These are phyloP conservation scores for Cheilosia grossa DNA, from an alignment of 2,888 invertebrate genomes.

Conservation along the genomic window DNA sequence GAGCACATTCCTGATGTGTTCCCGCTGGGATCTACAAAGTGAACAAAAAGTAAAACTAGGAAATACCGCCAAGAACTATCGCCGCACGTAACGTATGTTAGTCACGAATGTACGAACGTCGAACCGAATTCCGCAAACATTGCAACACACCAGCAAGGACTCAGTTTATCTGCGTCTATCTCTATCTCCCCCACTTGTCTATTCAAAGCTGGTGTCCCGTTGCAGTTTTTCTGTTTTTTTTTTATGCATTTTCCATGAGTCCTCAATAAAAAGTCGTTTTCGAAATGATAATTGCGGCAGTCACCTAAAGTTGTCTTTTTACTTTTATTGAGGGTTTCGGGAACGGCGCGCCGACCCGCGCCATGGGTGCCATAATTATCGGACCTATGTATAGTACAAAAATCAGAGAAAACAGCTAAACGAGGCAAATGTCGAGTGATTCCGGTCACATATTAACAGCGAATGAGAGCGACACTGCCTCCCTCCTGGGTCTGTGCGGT, in stretches of 20 bases:
- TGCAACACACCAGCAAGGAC: constrained; percentile 39
- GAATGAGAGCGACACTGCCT: constrained; percentile 5
- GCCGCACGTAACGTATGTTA: constrained; percentile 63
- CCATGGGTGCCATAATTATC: constrained; percentile 40
- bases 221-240: constrained; percentile 35
- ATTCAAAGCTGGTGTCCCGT: constrained; percentile 61
- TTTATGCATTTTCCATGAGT: constrained; percentile 40
- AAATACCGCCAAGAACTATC: constrained; percentile 42
- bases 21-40: background rate
- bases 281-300: constrained; percentile 65
- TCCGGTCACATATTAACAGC: constrained; percentile 68
- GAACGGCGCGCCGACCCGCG: background rate
- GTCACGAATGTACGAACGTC: constrained; percentile 64
- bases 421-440: constrained; percentile 50
- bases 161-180: constrained; percentile 9
- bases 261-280: constrained; percentile 53
- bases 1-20: constrained; percentile 35
- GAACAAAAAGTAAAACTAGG: background rate
- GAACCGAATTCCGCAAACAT: constrained; percentile 65
- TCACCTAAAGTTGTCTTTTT: constrained; percentile 37
- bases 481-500: background rate
- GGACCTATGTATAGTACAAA: background rate
- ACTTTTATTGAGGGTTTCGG: constrained; percentile 34
- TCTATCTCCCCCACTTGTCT: constrained; percentile 63
- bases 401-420: background rate